Evolutionary conservation across 1,140 invertebrate genomes (phyloP).

Genomic region (Nixonia krombeini): DNA sequence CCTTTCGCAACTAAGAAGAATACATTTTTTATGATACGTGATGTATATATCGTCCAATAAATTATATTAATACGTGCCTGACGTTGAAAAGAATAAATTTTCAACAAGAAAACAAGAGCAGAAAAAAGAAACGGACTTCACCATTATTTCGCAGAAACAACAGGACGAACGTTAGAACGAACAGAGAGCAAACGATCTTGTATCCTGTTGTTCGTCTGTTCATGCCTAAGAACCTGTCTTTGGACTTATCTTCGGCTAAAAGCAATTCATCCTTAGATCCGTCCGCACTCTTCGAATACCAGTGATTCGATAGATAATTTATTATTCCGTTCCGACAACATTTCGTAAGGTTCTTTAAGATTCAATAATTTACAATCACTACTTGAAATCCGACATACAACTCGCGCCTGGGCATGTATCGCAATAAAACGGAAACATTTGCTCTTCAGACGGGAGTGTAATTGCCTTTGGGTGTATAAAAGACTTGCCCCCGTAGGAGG

Average conservation of each 20-base stretch:
- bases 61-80: constrained; percentile 17
- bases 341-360: constrained; percentile 33
- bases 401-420: constrained; percentile 16
- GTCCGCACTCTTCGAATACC: constrained; percentile 11
- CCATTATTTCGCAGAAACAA: neutral
- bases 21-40: constrained; percentile 13
- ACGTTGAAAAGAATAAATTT: neutral
- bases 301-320: constrained; percentile 14
- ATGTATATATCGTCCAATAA: constrained; percentile 16
- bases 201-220: no score
- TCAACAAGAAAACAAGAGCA: neutral
- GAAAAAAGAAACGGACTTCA: neutral
- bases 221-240: no score
- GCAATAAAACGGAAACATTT: constrained; percentile 8
- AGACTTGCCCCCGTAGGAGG: constrained; percentile 80
- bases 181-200: no score
- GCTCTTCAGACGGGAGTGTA: constrained; percentile 73
- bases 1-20: constrained; percentile 11
- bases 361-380: constrained; percentile 39
- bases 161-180: neutral
- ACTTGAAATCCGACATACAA: constrained; percentile 29
- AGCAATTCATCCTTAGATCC: constrained; percentile 7
- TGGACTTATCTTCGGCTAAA: neutral
- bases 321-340: constrained; percentile 36
- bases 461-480: constrained; percentile 88